Conservation (phyloP, 92 coral and sea anemone species). For the Chrysogorgia sp. region DNA sequence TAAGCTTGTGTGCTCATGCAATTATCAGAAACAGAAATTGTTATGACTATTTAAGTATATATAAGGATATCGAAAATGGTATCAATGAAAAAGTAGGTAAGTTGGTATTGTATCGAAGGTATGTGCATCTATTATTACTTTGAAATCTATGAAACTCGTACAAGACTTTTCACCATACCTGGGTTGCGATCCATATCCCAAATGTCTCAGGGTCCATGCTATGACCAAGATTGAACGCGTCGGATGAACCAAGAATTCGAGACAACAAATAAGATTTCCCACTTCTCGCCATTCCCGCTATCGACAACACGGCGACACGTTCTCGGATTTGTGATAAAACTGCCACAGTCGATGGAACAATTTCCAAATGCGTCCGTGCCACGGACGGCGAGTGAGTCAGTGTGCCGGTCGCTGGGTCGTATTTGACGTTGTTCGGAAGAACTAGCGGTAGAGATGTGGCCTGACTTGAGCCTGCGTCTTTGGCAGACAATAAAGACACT, state of each 20-base stretch:
- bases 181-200: constrained; percentile 77
- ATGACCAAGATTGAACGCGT: constrained; percentile 80
- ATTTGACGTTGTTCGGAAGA: constrained; percentile 69
- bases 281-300: constrained; percentile 85
- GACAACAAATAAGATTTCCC: constrained; percentile 86
- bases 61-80: too few relatives aligned
- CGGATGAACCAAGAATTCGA: constrained; percentile 68
- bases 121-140: too few relatives aligned
- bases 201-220: constrained; percentile 78
- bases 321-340: constrained; percentile 58
- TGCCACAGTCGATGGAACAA: constrained; percentile 59
- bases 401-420: constrained; percentile 58
- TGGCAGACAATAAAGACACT: background rate
- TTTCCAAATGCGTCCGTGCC: constrained; percentile 55
- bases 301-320: constrained; percentile 79
- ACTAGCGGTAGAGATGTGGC: constrained; percentile 69
- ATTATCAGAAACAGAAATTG: too few relatives aligned
- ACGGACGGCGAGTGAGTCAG: constrained; percentile 39
- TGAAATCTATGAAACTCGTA: too few relatives aligned
- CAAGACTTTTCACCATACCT: constrained; percentile 68
- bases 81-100: too few relatives aligned
- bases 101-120: too few relatives aligned
- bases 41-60: too few relatives aligned
- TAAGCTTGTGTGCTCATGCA: too few relatives aligned
- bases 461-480: background rate